These are phyloP conservation scores for Rapana venosa DNA, from an alignment of 2,888 invertebrate species.

Conservation along the genomic window DNA sequence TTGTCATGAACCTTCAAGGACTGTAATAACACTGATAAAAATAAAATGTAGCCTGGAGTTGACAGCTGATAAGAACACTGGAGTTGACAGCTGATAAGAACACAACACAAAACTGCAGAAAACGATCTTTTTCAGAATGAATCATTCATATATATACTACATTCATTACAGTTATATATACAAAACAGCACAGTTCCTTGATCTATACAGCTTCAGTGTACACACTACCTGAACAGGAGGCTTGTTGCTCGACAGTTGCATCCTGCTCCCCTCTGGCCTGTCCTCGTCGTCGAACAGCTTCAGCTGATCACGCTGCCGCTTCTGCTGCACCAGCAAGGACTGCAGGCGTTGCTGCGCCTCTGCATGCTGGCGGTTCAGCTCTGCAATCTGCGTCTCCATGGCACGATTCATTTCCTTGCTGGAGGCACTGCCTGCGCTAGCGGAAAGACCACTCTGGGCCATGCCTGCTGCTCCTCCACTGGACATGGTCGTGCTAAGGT, in stretches of 20 bases:
- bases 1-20: no score
- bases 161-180: no score
- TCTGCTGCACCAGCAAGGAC: conserved; percentile 61
- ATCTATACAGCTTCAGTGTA: neutral
- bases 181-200: no score
- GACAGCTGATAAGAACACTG: no score
- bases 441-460: neutral
- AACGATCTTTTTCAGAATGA: no score
- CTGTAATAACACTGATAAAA: no score
- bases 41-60: no score
- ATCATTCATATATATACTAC: no score
- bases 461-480: conserved; percentile 28
- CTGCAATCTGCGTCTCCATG: conserved; percentile 69
- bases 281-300: conserved; percentile 34
- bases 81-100: no score
- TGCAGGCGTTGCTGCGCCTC: conserved; percentile 70
- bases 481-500: neutral
- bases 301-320: conserved; percentile 47
- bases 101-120: no score
- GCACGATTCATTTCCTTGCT: conserved; percentile 15
- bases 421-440: neutral
- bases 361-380: conserved; percentile 71
- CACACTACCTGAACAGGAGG: neutral
- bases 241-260: neutral
- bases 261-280: neutral